These are phyloP conservation scores for Anolis apletophallus DNA, from an alignment of 2,797 vertebrate species.

Conservation along the genomic window DNA sequence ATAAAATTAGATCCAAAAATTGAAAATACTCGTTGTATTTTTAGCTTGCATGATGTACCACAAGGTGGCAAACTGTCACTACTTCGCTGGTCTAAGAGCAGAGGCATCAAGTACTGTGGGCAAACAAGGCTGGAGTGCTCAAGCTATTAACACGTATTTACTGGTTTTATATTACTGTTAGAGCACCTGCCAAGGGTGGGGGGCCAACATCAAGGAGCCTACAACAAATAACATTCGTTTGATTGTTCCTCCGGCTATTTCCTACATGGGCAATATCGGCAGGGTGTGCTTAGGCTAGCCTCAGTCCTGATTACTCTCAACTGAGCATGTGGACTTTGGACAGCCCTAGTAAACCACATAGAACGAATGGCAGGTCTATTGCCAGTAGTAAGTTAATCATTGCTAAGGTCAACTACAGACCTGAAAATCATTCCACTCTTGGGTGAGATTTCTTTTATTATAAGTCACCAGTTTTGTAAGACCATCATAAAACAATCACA, in stretches of 20 bases:
- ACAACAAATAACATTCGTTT: background rate
- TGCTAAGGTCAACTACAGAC: conserved; percentile 43
- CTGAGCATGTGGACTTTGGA: conserved; percentile 21
- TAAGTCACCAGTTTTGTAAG: background rate
- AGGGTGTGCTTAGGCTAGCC: background rate
- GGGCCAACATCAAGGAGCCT: background rate
- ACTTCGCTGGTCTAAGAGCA: background rate
- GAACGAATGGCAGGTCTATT: conserved; percentile 41
- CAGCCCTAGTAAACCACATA: conserved; percentile 33
- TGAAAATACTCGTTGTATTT: background rate
- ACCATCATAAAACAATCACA: conserved; percentile 39
- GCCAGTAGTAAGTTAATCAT: conserved; percentile 64
- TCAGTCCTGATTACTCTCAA: background rate
- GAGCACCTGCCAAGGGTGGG: background rate
- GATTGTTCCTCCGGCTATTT: background rate
- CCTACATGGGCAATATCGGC: background rate
- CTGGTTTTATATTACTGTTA: background rate
- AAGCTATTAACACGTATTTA: background rate
- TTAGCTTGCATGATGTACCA: conserved; percentile 1
- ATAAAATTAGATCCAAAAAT: background rate
- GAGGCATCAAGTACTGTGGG: background rate
- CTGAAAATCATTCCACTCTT: background rate
- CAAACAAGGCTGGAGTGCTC: background rate
- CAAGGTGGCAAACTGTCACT: conserved; percentile 45
- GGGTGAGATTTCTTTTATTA: conserved; percentile 21